Conservation (phyloP, 1,140 invertebrate genomes). For the Gryllus bimaculatus region DNA sequence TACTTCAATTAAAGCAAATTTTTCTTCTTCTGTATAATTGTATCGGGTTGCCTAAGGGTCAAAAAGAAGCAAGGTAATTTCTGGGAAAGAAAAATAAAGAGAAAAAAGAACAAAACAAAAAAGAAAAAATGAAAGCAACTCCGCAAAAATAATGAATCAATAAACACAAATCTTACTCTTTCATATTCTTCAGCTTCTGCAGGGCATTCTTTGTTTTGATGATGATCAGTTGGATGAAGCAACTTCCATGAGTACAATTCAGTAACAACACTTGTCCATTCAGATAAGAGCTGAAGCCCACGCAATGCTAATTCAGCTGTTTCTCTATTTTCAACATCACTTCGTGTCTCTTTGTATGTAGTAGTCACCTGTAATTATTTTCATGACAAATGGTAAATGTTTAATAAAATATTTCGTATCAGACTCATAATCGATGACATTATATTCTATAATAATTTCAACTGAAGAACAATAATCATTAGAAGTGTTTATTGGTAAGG, state of each 20-base stretch:
- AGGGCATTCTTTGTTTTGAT: conserved; percentile 92
- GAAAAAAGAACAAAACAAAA: background rate
- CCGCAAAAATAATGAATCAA: background rate
- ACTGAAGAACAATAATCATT: no score
- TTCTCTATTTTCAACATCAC: conserved; percentile 87
- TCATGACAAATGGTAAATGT: background rate
- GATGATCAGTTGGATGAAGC: conserved; percentile 94
- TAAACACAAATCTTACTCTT: conserved; percentile 47
- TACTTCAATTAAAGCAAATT: conserved; percentile 95
- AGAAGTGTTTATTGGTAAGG: no score
- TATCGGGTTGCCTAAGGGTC: conserved; percentile 75
- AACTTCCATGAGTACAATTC: conserved; percentile 98
- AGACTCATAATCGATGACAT: no score
- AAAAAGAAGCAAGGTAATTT: conserved; percentile 11
- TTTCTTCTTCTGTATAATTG: conserved; percentile 96
- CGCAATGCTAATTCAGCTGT: conserved; percentile 83
- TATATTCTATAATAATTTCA: no score
- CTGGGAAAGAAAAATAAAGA: background rate
- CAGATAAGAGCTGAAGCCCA: conserved; percentile 86
- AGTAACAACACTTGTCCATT: conserved; percentile 95
- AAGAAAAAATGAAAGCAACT: background rate
- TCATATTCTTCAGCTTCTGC: conserved; percentile 98
- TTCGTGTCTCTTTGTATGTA: conserved; percentile 85
- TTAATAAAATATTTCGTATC: background rate
- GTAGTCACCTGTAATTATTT: conserved; percentile 57